phyloP scores from a whole-genome alignment of 64 coral and sea anemone species.

The Pocillopora damicornis region DNA sequence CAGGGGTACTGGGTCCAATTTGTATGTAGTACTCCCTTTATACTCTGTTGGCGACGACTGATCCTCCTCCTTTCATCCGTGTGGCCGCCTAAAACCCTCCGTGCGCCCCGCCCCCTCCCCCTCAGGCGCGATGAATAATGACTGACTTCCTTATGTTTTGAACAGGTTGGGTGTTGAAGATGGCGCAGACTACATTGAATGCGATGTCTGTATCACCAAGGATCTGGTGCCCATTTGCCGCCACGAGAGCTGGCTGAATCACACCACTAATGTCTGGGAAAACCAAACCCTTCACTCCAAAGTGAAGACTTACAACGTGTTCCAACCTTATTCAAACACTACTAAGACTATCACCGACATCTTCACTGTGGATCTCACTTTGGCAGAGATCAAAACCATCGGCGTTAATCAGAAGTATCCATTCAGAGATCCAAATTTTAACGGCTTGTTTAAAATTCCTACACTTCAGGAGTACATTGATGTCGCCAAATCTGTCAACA shows the following conservation, averaged over 20 bases:
- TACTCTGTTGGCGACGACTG: no score
- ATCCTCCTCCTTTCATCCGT: no score
- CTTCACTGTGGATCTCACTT: slow-evolving; percentile 13
- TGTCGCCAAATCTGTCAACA: slow-evolving; percentile 6
- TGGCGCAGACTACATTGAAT: slow-evolving; percentile 38
- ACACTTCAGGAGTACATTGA: slow-evolving; percentile 29
- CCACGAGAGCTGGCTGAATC: slow-evolving; percentile 38
- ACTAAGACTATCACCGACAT: background rate
- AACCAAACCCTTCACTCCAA: background rate
- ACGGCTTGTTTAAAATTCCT: slow-evolving; percentile 15
- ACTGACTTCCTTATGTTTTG: background rate
- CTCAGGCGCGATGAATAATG: no score
- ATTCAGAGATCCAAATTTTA: slow-evolving; percentile 30
- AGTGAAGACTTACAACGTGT: background rate
- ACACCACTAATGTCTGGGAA: slow-evolving; percentile 16
- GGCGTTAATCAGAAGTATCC: slow-evolving; percentile 15
- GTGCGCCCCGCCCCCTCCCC: no score
- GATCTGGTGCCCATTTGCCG: slow-evolving; percentile 16
- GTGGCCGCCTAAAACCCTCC: no score
- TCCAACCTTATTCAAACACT: no score
- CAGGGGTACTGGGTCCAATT: no score
- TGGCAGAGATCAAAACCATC: slow-evolving; percentile 13
- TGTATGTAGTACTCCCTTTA: no score
- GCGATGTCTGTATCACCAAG: slow-evolving; percentile 32
- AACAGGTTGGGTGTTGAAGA: slow-evolving; percentile 4